These are phyloP conservation scores for Drosophila kambysellisi DNA, from an alignment of 2,888 invertebrate species.

Conservation along the genomic window DNA sequence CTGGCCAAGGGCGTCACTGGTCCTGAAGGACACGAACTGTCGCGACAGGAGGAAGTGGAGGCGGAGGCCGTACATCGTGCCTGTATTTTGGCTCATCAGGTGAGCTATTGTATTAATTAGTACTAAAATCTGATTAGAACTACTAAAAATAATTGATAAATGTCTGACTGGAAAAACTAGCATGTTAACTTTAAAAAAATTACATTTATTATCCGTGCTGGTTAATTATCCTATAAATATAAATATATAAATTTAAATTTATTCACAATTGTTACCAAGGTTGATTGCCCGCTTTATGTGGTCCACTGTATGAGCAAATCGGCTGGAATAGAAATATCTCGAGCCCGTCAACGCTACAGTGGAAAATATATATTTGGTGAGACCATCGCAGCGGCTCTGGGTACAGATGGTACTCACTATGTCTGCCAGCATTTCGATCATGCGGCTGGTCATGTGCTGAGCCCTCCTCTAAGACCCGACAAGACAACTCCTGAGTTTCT, in stretches of 20 bases:
- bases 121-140: too few species aligned
- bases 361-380: slow-evolving; percentile 94
- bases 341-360: slow-evolving; percentile 87
- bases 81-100: slow-evolving; percentile 97
- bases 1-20: slow-evolving; percentile 95
- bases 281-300: slow-evolving; percentile 92
- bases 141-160: neutral
- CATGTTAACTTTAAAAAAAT: too few species aligned
- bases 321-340: slow-evolving; percentile 92
- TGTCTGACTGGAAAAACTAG: neutral
- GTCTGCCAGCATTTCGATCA: slow-evolving; percentile 95
- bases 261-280: slow-evolving; percentile 45
- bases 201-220: neutral
- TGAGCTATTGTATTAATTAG: slow-evolving; percentile 79
- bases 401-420: slow-evolving; percentile 90
- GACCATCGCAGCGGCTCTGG: slow-evolving; percentile 92
- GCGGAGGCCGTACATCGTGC: slow-evolving; percentile 98
- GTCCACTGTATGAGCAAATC: slow-evolving; percentile 99
- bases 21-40: slow-evolving; percentile 97
- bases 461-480: slow-evolving; percentile 97
- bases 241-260: too few species aligned
- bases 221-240: neutral
- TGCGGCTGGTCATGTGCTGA: slow-evolving; percentile 97
- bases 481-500: slow-evolving; percentile 94
- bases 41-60: slow-evolving; percentile 98